Evolutionary conservation across 2,888 invertebrate species (phyloP), one percentile per base, ranked within the genome.

Genomic region (Oeneis ivallda): DNA sequence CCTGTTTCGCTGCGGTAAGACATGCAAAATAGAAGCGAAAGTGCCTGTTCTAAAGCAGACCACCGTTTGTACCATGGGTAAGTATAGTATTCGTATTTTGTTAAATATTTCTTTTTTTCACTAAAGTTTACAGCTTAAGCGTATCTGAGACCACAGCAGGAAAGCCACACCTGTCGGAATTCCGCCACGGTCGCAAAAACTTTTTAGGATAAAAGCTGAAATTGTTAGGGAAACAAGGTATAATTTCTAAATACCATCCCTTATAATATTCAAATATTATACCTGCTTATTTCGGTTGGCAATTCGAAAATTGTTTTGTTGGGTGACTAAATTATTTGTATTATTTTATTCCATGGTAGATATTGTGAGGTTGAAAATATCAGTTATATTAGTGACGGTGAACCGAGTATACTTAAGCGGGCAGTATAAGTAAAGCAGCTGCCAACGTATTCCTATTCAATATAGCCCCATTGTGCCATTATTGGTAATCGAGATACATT

Each of bases 401-500:
- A 26, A 26, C 26, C 26, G 5, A 26, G 26, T 26, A 26, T 13
- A 13, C 45, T 15, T 45, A 19, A 41, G 7, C 11, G 6, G 8
- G 76, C 77, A 75, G 77, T 78, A 77, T 77, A 78, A 77, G 79
- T 76, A 79, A 82, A 81, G 78, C 83, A 85, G 84, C 84, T 86
- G 85, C 80, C 82, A 81, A 80, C 76, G 75, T 73, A 74, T 76
- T 72, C 74, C 79, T 74, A 83, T 86, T 85, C 79, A 84, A 81
- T 82, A 75, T 69, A 75, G 79, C 75, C 75, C 84, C 78, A 84
- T 86, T 86, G 85, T 85, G 76, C 86, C 86, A 82, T 85, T 86
- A 86, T 81, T 80, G 86, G 85, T 81, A 83, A 85, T 84, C 81
- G 83, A 77, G 82, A 82, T 81, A 83, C 80, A 81, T 83, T 84